phyloP scores from a whole-genome alignment of 2,888 invertebrate species.

The Trisateles emortualis region DNA sequence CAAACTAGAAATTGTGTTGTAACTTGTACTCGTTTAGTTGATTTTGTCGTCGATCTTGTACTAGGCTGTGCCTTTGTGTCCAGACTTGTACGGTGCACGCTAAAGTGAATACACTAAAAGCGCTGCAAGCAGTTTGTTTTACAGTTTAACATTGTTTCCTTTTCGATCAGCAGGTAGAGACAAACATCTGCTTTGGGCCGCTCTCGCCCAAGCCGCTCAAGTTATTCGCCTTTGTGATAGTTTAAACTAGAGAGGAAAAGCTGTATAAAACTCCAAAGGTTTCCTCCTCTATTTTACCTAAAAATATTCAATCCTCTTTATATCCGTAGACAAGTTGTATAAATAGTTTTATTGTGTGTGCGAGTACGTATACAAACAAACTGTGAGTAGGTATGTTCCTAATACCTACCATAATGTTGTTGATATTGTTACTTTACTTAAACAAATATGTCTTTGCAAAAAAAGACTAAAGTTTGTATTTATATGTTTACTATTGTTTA shows the following conservation, averaged over 20 bases:
- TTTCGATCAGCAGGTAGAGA: constrained; percentile 71
- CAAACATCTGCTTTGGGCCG: constrained; percentile 70
- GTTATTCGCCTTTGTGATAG: constrained; percentile 61
- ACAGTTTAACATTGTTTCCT: constrained; percentile 81
- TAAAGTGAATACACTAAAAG: constrained; percentile 52
- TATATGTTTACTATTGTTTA: too few relatives aligned
- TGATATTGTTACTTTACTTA: not conserved
- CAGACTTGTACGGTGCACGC: constrained; percentile 50
- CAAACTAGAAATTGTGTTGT: constrained; percentile 12
- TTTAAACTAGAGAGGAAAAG: constrained; percentile 33
- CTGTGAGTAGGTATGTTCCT: not conserved
- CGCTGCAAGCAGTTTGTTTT: constrained; percentile 74
- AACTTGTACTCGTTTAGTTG: constrained; percentile 64
- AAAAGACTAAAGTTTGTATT: too few relatives aligned
- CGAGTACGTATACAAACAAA: constrained; percentile 11
- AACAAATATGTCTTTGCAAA: too few relatives aligned
- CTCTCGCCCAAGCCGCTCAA: constrained; percentile 54
- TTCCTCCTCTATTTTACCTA: constrained; percentile 3
- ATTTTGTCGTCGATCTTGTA: constrained; percentile 37
- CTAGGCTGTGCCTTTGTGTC: constrained; percentile 51
- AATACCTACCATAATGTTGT: not conserved
- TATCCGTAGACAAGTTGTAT: not conserved
- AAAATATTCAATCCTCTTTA: not conserved
- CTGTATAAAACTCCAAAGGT: constrained; percentile 16
- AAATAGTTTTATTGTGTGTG: not conserved